Conservation (phyloP, 2,888 invertebrate species). For the Leistus spinibarbis region DNA sequence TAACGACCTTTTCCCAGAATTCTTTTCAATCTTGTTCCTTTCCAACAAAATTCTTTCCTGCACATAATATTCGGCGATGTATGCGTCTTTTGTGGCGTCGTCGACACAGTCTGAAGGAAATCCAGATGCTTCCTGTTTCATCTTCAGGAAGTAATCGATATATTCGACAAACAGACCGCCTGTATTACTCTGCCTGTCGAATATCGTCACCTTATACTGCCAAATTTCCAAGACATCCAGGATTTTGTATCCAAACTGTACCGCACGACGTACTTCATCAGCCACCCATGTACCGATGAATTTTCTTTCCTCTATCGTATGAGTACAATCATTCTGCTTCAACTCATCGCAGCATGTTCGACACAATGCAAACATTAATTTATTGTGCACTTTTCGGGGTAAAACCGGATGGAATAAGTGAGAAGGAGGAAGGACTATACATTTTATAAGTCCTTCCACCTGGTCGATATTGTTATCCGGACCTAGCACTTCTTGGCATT, state of each 20-base stretch:
- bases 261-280: slow-evolving; percentile 46
- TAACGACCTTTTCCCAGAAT: slow-evolving; percentile 38
- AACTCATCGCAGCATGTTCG: slow-evolving; percentile 47
- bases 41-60: slow-evolving; percentile 39
- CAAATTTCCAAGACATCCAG: slow-evolving; percentile 49
- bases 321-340: slow-evolving; percentile 46
- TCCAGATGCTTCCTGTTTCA: too few species aligned
- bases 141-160: slow-evolving; percentile 49
- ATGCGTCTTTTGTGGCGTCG: slow-evolving; percentile 41
- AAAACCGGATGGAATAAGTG: slow-evolving; percentile 14
- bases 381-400: not conserved
- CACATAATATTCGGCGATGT: slow-evolving; percentile 33
- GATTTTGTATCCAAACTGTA: slow-evolving; percentile 49
- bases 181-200: slow-evolving; percentile 26
- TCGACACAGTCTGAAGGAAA: slow-evolving; percentile 46
- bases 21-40: slow-evolving; percentile 30
- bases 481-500: slow-evolving; percentile 17
- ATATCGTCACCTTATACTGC: slow-evolving; percentile 48
- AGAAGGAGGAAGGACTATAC: not conserved
- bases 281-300: too few species aligned
- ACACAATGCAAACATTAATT: slow-evolving; percentile 51
- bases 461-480: slow-evolving; percentile 39
- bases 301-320: slow-evolving; percentile 46
- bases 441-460: slow-evolving; percentile 15
- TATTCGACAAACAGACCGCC: slow-evolving; percentile 49